A percentile compares a stretch with the other conserved stretches of the same genome.
Conservation (phyloP, 2,888 invertebrate species). For the Silvanus unidentatus region DNA sequence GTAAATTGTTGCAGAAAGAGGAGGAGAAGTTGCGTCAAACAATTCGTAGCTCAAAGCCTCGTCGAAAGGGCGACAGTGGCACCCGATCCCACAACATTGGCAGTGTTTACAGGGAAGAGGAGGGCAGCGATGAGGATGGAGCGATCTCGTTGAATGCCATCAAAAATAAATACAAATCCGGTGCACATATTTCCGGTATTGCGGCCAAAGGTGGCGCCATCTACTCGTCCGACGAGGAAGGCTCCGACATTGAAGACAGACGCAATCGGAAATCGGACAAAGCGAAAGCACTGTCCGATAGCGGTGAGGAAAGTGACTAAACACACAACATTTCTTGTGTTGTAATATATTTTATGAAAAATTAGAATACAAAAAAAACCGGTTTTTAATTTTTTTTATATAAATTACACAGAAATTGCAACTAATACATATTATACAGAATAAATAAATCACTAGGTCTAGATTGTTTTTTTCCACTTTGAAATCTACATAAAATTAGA, state of each 20-base stretch:
- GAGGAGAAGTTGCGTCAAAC: conserved; percentile 92
- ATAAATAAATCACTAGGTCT: too few relatives aligned
- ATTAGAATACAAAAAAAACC: too few relatives aligned
- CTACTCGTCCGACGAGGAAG: conserved; percentile 85
- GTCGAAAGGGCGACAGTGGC: conserved; percentile 39
- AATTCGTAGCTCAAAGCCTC: conserved; percentile 56
- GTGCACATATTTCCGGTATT: conserved; percentile 35
- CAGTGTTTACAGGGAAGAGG: conserved; percentile 58
- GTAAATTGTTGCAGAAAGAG: conserved; percentile 65
- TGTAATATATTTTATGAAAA: too few relatives aligned
- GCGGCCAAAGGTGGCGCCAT: conserved; percentile 54
- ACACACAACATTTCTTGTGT: conserved; percentile 25
- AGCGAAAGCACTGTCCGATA: conserved; percentile 71
- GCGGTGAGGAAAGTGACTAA: conserved; percentile 39
- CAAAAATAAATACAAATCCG: conserved; percentile 87
- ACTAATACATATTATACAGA: too few relatives aligned
- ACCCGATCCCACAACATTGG: conserved; percentile 41
- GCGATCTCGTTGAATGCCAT: conserved; percentile 90
- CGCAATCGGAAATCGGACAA: conserved; percentile 68
- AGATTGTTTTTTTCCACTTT: too few relatives aligned
- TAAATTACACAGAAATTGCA: too few relatives aligned
- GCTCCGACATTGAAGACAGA: conserved; percentile 73
- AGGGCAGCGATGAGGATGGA: conserved; percentile 90
- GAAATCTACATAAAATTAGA: too few relatives aligned
- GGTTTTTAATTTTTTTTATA: too few relatives aligned